Percentiles rank a stretch among this genome's conserved stretches.
Evolutionary conservation across 2,797 vertebrate genomes (phyloP).

Genomic region (Alauda arvensis): DNA sequence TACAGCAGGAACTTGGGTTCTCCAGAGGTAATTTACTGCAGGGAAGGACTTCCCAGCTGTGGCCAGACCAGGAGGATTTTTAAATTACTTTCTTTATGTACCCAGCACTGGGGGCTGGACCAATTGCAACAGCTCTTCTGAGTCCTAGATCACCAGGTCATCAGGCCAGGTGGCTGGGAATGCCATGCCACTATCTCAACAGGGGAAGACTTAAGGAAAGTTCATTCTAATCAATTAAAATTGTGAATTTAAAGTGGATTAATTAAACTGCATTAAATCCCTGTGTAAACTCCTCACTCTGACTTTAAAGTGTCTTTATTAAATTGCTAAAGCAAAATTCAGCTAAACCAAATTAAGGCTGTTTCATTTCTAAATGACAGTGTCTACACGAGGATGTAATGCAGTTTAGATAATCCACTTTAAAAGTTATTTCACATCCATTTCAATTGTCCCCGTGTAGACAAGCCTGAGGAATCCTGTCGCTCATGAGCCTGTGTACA

Average conservation of each 20-base stretch:
- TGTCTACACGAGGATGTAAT: conserved; percentile 38
- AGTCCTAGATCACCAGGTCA: background rate
- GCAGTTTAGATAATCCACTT: conserved; percentile 57
- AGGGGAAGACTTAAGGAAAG: background rate
- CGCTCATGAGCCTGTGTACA: conserved; percentile 32
- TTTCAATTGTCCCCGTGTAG: conserved; percentile 49
- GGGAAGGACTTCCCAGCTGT: background rate
- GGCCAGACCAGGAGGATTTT: conserved; percentile 23
- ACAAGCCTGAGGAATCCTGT: conserved; percentile 5
- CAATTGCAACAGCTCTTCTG: background rate
- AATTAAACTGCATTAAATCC: conserved; percentile 53
- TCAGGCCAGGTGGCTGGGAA: background rate
- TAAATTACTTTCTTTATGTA: background rate
- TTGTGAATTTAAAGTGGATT: conserved; percentile 45
- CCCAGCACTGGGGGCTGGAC: background rate
- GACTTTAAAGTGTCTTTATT: conserved; percentile 55
- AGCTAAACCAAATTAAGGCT: conserved; percentile 49
- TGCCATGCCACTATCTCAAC: background rate
- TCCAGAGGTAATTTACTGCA: conserved; percentile 29
- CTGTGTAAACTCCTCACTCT: conserved; percentile 38
- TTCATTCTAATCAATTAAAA: conserved; percentile 40
- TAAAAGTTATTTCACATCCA: conserved; percentile 48
- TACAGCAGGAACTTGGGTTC: conserved; percentile 10
- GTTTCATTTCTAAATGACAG: conserved; percentile 49
- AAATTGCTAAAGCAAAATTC: conserved; percentile 37